Conservation (phyloP, 2,888 invertebrate genomes). For the Lathronympha strigana region DNA sequence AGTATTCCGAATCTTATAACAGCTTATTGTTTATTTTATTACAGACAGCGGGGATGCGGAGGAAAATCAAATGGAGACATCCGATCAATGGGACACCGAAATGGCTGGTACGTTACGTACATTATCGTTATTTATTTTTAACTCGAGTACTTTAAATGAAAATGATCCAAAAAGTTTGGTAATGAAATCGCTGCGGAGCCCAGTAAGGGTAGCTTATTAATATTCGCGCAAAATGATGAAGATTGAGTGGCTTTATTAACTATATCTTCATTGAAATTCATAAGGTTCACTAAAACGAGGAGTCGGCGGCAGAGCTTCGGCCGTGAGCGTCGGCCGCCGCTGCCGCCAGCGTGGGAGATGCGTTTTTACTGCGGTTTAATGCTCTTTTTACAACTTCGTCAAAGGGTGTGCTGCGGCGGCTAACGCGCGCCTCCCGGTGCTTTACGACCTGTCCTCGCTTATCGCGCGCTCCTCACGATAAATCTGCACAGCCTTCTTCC, state of each 20-base stretch:
- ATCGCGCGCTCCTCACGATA: conserved; percentile 78
- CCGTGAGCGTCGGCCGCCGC: conserved; percentile 44
- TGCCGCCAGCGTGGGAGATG: conserved; percentile 64
- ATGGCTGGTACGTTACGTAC: conserved; percentile 42
- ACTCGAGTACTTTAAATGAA: neutral
- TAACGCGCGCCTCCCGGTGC: conserved; percentile 60
- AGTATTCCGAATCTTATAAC: conserved; percentile 28
- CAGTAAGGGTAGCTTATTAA: conserved; percentile 19
- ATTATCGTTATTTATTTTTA: conserved; percentile 3
- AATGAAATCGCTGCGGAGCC: conserved; percentile 10
- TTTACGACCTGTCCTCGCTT: conserved; percentile 80
- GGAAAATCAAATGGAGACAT: conserved; percentile 44
- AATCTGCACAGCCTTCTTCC: conserved; percentile 77
- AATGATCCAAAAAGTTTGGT: conserved; percentile 7
- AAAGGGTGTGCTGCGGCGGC: conserved; percentile 73
- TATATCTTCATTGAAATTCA: conserved; percentile 82
- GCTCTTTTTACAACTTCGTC: conserved; percentile 82
- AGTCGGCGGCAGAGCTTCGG: conserved; percentile 58
- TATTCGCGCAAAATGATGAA: conserved; percentile 35
- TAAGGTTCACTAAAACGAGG: conserved; percentile 78
- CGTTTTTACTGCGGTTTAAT: conserved; percentile 84
- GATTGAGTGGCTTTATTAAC: conserved; percentile 61
- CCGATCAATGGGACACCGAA: conserved; percentile 36
- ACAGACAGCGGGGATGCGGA: conserved; percentile 55
- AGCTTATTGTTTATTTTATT: conserved; percentile 46